Conservation (phyloP, 1,140 invertebrate species). For the Condylostylus longicornis region DNA sequence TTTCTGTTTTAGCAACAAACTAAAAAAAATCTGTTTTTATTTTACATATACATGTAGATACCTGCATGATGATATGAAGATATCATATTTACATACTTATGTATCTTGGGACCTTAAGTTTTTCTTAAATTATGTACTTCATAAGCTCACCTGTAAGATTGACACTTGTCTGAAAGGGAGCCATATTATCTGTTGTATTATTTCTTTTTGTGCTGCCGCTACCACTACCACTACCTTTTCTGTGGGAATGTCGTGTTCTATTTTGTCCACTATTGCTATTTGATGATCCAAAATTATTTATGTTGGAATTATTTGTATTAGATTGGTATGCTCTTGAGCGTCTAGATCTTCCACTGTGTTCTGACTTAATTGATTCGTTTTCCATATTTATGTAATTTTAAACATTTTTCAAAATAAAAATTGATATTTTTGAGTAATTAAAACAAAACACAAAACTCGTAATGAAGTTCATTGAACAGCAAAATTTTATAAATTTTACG, state of each 20-base stretch:
- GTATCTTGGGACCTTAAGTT: background rate
- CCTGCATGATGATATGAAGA: no score
- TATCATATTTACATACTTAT: background rate
- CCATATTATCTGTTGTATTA: conserved; percentile 37
- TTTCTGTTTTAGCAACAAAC: no score
- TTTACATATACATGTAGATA: no score
- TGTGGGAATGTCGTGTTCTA: conserved; percentile 27
- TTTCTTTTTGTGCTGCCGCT: conserved; percentile 24
- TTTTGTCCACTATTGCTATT: conserved; percentile 17
- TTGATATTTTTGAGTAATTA: no score
- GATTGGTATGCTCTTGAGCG: conserved; percentile 9
- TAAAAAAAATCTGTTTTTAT: no score
- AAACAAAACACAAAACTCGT: no score
- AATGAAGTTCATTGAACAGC: no score
- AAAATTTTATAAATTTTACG: no score
- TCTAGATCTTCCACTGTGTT: conserved; percentile 31
- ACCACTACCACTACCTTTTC: no score
- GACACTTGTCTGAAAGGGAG: conserved; percentile 65
- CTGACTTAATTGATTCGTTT: conserved; percentile 31
- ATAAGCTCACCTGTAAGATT: conserved; percentile 46
- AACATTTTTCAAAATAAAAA: no score
- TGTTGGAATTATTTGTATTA: conserved; percentile 24
- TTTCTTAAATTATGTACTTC: background rate
- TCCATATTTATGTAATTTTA: conserved; percentile 20
- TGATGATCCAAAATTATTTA: conserved; percentile 14